phyloP scores from a whole-genome alignment of 1,140 invertebrate species.

The Diplogasteroides magnus region DNA sequence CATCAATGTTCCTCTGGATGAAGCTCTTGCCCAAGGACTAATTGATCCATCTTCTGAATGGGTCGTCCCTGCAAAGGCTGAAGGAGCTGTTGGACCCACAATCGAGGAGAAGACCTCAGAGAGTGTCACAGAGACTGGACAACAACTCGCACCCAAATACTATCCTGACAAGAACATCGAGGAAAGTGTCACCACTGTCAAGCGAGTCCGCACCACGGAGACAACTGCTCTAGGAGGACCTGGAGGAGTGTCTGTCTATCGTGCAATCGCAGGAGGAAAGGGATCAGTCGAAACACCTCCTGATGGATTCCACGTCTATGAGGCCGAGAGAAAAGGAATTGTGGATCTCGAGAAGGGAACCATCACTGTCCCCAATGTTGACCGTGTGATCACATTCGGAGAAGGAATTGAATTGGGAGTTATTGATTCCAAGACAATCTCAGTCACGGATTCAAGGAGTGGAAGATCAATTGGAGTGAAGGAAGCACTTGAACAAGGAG shows the following conservation, averaged over 20 bases:
- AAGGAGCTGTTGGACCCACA: conserved; percentile 56
- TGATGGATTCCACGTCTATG: conserved; percentile 63
- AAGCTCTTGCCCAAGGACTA: conserved; percentile 66
- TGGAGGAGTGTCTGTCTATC: conserved; percentile 50
- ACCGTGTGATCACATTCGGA: conserved; percentile 64
- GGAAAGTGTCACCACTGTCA: conserved; percentile 51
- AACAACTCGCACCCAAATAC: conserved; percentile 57
- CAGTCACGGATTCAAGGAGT: conserved; percentile 74
- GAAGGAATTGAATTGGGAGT: conserved; percentile 72
- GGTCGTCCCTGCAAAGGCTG: conserved; percentile 51
- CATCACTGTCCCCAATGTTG: conserved; percentile 62
- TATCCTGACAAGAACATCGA: conserved; percentile 47
- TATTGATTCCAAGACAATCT: conserved; percentile 71
- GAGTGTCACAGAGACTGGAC: conserved; percentile 64
- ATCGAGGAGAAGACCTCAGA: conserved; percentile 65
- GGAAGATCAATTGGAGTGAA: conserved; percentile 73
- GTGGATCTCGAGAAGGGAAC: conserved; percentile 70
- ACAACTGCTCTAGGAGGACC: conserved; percentile 53
- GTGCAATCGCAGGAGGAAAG: conserved; percentile 54
- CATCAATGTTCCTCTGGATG: conserved; percentile 70
- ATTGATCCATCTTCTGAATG: conserved; percentile 56
- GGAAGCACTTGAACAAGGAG: conserved; percentile 75
- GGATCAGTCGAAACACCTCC: conserved; percentile 51
- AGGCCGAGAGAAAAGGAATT: conserved; percentile 73
- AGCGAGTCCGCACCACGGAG: conserved; percentile 49